These are phyloP conservation scores for Helicoverpa armigera DNA, from an alignment of 1,140 invertebrate species.

Conservation along the genomic window DNA sequence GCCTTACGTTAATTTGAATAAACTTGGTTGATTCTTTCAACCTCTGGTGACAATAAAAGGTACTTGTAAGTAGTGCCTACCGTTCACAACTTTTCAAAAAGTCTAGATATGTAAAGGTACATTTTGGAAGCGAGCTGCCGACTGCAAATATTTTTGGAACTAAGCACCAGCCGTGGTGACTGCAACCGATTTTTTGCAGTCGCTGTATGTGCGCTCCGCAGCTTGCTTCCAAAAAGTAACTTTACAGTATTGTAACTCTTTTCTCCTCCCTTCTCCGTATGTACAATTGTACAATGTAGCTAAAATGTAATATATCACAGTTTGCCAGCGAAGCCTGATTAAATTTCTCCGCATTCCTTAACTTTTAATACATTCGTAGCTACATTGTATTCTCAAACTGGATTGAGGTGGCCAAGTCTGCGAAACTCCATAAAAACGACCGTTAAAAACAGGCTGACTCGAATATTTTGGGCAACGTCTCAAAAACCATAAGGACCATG, in stretches of 20 bases:
- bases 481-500: background rate
- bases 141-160: no score
- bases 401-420: background rate
- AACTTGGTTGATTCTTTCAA: no score
- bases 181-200: no score
- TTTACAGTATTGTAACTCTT: background rate
- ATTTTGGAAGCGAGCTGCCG: no score
- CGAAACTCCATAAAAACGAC: background rate
- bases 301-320: constrained; percentile 24
- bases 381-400: constrained; percentile 4
- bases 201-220: no score
- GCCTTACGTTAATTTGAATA: no score
- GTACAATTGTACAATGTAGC: background rate
- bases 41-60: no score
- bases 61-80: no score
- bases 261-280: background rate
- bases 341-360: constrained; percentile 8
- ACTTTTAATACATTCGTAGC: background rate
- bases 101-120: no score
- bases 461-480: background rate
- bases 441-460: background rate
- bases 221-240: background rate
- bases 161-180: no score
- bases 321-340: background rate
- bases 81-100: no score